Evolutionary conservation across 2,888 invertebrate species (phyloP).

Genomic region (Drosophila suboccidentalis): DNA sequence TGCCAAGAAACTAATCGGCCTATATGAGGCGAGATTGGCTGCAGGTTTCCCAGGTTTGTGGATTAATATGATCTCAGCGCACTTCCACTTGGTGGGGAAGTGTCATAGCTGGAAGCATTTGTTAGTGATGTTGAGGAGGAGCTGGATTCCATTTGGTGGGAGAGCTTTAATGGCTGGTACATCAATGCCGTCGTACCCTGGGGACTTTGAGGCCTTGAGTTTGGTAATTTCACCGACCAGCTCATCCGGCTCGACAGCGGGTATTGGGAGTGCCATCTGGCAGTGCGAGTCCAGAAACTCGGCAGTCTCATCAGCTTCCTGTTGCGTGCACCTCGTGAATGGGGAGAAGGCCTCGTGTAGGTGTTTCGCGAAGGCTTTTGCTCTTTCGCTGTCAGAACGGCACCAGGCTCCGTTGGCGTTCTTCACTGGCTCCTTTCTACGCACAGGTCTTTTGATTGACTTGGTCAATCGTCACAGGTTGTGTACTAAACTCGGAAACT

Average conservation of each 20-base stretch:
- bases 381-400: neutral
- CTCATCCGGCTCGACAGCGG: neutral
- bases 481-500: neutral
- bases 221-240: neutral
- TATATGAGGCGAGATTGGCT: no score
- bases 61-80: no score
- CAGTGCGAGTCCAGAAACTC: neutral
- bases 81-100: no score
- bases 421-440: neutral
- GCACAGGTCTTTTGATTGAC: neutral
- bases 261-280: neutral
- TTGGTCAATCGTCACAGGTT: neutral
- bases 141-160: no score
- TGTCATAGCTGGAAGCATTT: no score
- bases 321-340: neutral
- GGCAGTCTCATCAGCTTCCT: neutral
- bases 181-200: no score
- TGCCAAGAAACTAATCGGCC: no score
- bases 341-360: neutral
- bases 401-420: neutral
- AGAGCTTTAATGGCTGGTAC: neutral
- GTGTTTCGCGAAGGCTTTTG: conserved; percentile 1
- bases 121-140: no score
- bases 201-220: no score
- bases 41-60: no score